Conservation (phyloP, 1,140 invertebrate genomes). For the Paralvinella palmiformis region DNA sequence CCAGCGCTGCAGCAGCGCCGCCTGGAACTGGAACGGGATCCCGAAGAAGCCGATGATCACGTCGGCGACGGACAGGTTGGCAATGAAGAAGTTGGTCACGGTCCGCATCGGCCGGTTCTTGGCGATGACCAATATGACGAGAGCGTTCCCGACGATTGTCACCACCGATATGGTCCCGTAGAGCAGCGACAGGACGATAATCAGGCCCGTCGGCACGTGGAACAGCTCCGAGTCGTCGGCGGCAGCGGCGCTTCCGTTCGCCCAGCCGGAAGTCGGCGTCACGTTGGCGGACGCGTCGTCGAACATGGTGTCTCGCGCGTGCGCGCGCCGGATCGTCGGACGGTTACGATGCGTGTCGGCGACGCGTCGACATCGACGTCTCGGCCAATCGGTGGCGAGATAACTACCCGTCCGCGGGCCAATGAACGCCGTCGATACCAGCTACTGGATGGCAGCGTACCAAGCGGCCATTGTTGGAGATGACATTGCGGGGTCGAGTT, state of each 20-base stretch:
- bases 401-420: too few relatives aligned
- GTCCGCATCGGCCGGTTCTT: conserved; percentile 62
- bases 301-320: too few relatives aligned
- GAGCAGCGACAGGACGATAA: conserved; percentile 67
- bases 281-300: too few relatives aligned
- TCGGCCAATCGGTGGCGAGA: too few relatives aligned
- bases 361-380: too few relatives aligned
- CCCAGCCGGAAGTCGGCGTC: too few relatives aligned
- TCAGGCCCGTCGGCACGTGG: conserved; percentile 65
- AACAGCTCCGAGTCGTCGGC: conserved; percentile 46
- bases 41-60: conserved; percentile 39
- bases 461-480: too few relatives aligned
- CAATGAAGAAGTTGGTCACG: conserved; percentile 74
- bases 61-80: conserved; percentile 41
- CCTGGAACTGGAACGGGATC: conserved; percentile 73
- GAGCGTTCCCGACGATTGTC: conserved; percentile 70
- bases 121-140: conserved; percentile 75
- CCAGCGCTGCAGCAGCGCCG: conserved; percentile 72
- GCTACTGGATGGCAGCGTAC: too few relatives aligned
- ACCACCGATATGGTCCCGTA: conserved; percentile 76
- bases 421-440: too few relatives aligned
- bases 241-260: neutral
- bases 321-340: too few relatives aligned
- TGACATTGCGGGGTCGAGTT: too few relatives aligned
- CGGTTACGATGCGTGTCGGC: too few relatives aligned